A percentile compares a stretch with the other conserved stretches of the same genome.
Evolutionary conservation across 2,113 vertebrate species (phyloP).

Genomic region (Corvus cornix): DNA sequence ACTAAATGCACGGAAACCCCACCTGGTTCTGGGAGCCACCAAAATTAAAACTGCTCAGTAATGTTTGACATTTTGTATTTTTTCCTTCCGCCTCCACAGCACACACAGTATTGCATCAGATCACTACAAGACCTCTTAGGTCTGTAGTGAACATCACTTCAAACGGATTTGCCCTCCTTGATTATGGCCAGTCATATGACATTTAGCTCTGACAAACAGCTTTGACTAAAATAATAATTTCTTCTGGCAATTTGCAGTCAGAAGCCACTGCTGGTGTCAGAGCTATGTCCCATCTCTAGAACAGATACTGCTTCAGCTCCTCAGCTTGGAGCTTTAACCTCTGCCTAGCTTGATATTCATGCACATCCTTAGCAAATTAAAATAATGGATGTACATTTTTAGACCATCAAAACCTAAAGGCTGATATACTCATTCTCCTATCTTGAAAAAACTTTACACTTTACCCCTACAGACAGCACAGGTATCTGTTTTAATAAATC

Average conservation of each 20-base stretch:
- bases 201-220: neutral
- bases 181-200: neutral
- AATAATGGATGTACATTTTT: neutral
- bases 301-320: neutral
- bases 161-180: neutral
- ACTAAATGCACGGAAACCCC: neutral
- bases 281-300: neutral
- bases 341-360: neutral
- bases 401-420: neutral
- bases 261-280: neutral
- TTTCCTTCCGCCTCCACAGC: neutral
- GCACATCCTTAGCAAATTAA: neutral
- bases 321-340: neutral
- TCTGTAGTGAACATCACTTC: neutral
- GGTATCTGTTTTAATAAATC: neutral
- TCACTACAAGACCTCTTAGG: neutral
- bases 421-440: neutral
- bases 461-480: neutral
- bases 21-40: neutral
- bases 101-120: neutral
- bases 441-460: neutral
- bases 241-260: neutral
- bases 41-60: neutral
- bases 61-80: neutral
- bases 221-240: neutral